These are phyloP conservation scores for Escarpia spicata DNA, from an alignment of 2,888 invertebrate genomes.

Conservation along the genomic window DNA sequence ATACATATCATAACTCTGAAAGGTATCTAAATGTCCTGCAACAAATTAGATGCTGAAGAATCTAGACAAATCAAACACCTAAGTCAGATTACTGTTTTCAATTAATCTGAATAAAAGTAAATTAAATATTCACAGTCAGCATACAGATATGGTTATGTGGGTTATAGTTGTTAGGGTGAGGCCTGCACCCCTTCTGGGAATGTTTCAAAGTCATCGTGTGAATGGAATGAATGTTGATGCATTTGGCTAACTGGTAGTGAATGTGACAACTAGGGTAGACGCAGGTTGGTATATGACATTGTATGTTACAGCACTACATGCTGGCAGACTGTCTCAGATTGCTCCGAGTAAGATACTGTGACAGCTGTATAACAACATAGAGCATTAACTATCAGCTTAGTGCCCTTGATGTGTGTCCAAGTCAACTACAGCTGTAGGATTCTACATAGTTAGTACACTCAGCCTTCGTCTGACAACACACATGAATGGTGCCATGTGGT, in stretches of 20 bases:
- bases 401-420: background rate
- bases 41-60: too few species aligned
- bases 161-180: too few species aligned
- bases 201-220: background rate
- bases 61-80: too few species aligned
- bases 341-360: background rate
- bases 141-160: background rate
- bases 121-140: conserved; percentile 17
- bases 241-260: background rate
- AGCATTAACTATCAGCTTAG: background rate
- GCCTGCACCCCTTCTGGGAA: background rate
- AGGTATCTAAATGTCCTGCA: too few species aligned
- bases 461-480: background rate
- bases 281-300: too few species aligned
- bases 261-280: background rate
- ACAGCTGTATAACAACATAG: background rate
- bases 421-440: background rate
- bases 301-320: background rate
- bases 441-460: background rate
- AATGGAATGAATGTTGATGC: background rate
- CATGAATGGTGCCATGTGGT: background rate
- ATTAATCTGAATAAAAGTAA: background rate
- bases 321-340: background rate
- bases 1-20: too few species aligned
- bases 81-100: background rate